phyloP scores from a whole-genome alignment of 2,888 invertebrate genomes.

The Lochmaea capreae region DNA sequence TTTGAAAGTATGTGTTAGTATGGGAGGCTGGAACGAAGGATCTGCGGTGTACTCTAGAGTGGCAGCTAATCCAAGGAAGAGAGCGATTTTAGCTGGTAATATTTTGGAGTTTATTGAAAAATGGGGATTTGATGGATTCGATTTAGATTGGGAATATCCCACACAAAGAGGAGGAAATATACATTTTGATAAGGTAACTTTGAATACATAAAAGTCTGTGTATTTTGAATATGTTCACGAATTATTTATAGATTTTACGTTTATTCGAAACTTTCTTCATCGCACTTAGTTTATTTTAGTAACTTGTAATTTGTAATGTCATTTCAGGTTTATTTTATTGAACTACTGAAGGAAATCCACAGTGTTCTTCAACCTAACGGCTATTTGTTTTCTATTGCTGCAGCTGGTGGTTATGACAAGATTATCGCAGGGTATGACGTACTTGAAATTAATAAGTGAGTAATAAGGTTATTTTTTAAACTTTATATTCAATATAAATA shows the following conservation, averaged over 20 bases:
- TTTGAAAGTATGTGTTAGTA: constrained; percentile 71
- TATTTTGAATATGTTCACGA: too few species aligned
- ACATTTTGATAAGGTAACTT: constrained; percentile 45
- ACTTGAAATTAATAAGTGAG: constrained; percentile 50
- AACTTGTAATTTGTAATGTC: background rate
- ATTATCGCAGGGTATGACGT: constrained; percentile 53
- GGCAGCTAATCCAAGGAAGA: constrained; percentile 61
- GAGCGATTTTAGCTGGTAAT: constrained; percentile 31
- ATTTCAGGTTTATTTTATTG: constrained; percentile 54
- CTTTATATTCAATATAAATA: too few species aligned
- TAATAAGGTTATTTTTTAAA: background rate
- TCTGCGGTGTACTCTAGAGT: constrained; percentile 63
- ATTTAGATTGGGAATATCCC: constrained; percentile 89
- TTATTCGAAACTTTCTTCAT: too few species aligned
- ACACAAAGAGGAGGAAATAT: constrained; percentile 62
- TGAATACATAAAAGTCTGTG: too few species aligned
- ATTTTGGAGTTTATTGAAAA: constrained; percentile 40
- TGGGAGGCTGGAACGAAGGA: constrained; percentile 78
- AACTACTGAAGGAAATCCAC: constrained; percentile 50
- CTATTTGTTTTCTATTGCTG: constrained; percentile 52
- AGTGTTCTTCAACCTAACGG: constrained; percentile 48
- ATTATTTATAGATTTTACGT: too few species aligned
- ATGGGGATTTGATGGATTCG: constrained; percentile 83
- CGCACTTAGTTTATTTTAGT: too few species aligned
- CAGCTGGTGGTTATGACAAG: constrained; percentile 48